A percentile compares a stretch with the other conserved stretches of the same genome.
Evolutionary conservation across 2,113 vertebrate genomes (phyloP).

Genomic region (Trematomus loennbergii): DNA sequence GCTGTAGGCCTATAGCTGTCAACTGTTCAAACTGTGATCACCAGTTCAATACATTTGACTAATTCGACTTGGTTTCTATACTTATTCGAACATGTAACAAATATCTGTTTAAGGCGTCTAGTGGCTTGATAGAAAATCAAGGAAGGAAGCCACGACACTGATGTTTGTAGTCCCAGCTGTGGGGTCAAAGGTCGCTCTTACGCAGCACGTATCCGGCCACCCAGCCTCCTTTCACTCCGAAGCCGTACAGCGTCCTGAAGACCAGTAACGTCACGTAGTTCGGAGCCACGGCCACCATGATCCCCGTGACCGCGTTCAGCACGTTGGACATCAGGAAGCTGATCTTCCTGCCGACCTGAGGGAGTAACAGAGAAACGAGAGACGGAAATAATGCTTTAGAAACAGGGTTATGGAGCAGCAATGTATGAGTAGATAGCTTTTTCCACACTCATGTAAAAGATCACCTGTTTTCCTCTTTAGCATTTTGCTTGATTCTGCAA

Average conservation of each 20-base stretch:
- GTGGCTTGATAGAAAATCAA: too few relatives aligned
- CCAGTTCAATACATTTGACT: too few relatives aligned
- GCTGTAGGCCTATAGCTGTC: too few relatives aligned
- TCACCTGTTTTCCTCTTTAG: too few relatives aligned
- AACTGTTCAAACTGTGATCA: too few relatives aligned
- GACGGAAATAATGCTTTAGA: not conserved
- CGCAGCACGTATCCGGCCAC: slow-evolving; percentile 93
- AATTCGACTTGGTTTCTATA: too few relatives aligned
- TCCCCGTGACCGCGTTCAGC: slow-evolving; percentile 87
- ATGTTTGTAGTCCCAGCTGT: too few relatives aligned
- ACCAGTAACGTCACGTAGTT: slow-evolving; percentile 88
- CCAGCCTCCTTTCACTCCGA: slow-evolving; percentile 95
- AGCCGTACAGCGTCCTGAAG: slow-evolving; percentile 91
- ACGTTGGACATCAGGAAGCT: slow-evolving; percentile 91
- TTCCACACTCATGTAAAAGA: too few relatives aligned
- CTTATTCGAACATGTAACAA: too few relatives aligned
- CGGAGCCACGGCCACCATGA: slow-evolving; percentile 90
- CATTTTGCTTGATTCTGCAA: too few relatives aligned
- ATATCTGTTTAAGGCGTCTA: too few relatives aligned
- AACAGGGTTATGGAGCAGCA: not conserved
- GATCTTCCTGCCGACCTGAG: slow-evolving; percentile 90
- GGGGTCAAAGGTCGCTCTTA: slow-evolving; percentile 73
- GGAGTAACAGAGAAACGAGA: slow-evolving; percentile 24
- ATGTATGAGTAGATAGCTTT: not conserved
- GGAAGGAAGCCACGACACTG: too few relatives aligned